Percentiles rank a stretch among this genome's conserved stretches.
Evolutionary conservation across 2,797 vertebrate genomes (phyloP).

Genomic region (Antrozous pallidus): DNA sequence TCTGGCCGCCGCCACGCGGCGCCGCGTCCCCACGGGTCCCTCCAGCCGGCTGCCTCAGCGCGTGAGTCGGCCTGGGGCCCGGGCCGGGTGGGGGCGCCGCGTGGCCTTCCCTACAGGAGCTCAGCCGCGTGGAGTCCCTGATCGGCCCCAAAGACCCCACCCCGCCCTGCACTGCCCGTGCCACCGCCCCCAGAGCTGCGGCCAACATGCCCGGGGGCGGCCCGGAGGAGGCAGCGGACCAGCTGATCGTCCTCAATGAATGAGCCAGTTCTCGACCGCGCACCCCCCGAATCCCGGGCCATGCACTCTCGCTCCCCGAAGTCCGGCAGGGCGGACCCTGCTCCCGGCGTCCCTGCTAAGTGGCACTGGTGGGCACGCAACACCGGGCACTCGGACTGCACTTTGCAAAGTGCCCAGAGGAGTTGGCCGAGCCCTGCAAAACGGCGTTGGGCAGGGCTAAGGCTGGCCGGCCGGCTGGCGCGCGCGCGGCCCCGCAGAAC

Average conservation of each 20-base stretch:
- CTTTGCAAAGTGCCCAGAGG: background rate
- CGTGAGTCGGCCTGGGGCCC: background rate
- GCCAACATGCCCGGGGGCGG: background rate
- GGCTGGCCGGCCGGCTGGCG: background rate
- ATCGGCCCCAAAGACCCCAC: background rate
- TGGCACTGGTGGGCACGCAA: background rate
- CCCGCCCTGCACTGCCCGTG: background rate
- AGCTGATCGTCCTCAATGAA: conserved; percentile 27
- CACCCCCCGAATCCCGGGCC: background rate
- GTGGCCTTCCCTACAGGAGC: background rate
- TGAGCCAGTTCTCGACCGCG: background rate
- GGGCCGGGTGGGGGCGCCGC: background rate
- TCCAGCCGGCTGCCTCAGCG: background rate
- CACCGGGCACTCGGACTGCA: background rate
- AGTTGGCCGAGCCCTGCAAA: background rate
- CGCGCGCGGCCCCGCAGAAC: background rate
- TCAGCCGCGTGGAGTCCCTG: background rate
- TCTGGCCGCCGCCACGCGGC: conserved; percentile 63
- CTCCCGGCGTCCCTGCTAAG: background rate
- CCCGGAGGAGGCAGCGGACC: background rate
- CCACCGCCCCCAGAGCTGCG: background rate
- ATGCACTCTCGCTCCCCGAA: background rate
- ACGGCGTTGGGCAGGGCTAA: background rate
- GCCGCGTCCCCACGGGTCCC: conserved; percentile 53
- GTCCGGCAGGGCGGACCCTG: background rate